Base-by-base conservation (phyloP, 2,888 invertebrate species). In the Apodemia mormo region DNA sequence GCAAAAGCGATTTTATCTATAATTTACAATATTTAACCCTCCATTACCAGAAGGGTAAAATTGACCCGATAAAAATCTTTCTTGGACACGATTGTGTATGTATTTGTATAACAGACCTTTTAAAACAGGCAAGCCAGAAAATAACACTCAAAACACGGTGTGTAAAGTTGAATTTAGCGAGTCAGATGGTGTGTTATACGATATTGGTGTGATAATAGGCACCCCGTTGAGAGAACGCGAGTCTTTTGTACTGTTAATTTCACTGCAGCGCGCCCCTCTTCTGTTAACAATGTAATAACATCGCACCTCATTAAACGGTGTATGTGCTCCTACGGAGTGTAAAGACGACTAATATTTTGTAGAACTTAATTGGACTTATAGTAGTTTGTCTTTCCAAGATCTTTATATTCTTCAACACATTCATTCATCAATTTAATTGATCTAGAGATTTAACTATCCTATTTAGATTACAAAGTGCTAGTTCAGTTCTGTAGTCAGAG, bases 181-280 rank as follows among this genome's bases (percentile, higher is more conserved):
- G 40, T 37, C 33, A 10, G 14, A 10, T 9, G 40, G 33, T 14
- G 56, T 54, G 52, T 68, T 68, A 68, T 67, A 30, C 61, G 68
- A 70, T 56, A 65, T 45, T 58, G 33, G 68, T 61, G 66, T 67
- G 78, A 78, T 85, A 86, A 86, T 84, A 80, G 84, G 87, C 88
- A 79, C 84, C 88, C 87, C 84, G 87, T 76, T 65, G 88, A 70
- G 86, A 71, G 72, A 68, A 76, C 79, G 81, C 79, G 79, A 80
- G 82, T 81, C 85, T 81, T 85, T 87, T 87, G 86, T 87, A 79
- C 78, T 77, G 81, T 80, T 86, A 85, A 86, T 85, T 84, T 81
- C 80, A 80, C 80, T 80, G 77, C 76, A 73, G 73, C 75, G 79
- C 80, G 77, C 85, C 84, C 85, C 82, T 80, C 81, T 66, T 66